Evolutionary conservation across 2,797 vertebrate genomes (phyloP).

Genomic region (Lithobates sylvaticus): DNA sequence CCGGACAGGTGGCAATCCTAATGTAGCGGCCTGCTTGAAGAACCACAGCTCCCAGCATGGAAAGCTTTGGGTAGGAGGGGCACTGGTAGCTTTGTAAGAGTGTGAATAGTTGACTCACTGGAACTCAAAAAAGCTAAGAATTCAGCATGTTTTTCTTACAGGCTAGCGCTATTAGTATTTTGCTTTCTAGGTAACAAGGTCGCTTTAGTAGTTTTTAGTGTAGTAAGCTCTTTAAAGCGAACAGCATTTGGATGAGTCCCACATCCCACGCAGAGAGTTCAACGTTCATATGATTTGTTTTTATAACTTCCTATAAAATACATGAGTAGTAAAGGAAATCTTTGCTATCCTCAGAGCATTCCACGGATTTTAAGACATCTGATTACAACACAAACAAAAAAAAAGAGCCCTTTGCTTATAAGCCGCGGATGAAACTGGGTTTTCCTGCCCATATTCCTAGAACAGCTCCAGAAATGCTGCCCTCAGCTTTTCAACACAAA

Average conservation of each 20-base stretch:
- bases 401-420: neutral
- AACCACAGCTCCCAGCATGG: too few relatives aligned
- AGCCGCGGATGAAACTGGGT: conserved; percentile 19
- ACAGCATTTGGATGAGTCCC: neutral
- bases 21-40: too few relatives aligned
- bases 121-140: too few relatives aligned
- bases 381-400: conserved; percentile 19
- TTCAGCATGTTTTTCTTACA: too few relatives aligned
- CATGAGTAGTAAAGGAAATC: neutral
- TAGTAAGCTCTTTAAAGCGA: neutral
- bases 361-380: neutral
- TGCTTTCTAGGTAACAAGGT: too few relatives aligned
- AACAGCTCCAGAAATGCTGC: conserved; percentile 42
- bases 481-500: conserved; percentile 52
- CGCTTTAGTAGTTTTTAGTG: neutral
- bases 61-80: too few relatives aligned
- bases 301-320: neutral
- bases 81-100: too few relatives aligned
- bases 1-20: too few relatives aligned
- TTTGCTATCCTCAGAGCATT: conserved; percentile 4
- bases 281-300: neutral
- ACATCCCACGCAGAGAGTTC: neutral
- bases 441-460: conserved; percentile 40
- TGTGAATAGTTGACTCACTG: too few relatives aligned
- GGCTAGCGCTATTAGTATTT: too few relatives aligned